Evolutionary conservation across 2,113 vertebrate species (phyloP).

Genomic region (Rostratula benghalensis): DNA sequence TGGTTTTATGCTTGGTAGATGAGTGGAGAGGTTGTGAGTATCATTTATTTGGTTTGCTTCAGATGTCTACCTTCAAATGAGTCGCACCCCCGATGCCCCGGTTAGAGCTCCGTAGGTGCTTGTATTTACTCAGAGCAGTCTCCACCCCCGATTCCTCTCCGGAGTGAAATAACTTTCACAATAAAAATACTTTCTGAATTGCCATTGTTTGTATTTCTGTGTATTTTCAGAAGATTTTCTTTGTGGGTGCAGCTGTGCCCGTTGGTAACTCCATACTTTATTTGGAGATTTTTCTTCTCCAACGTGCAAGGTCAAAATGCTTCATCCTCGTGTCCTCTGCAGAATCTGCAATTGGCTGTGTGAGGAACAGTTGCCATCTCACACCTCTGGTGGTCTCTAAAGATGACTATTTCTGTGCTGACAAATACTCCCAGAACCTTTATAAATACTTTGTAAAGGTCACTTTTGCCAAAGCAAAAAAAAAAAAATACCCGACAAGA

Average conservation of each 20-base stretch:
- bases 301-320: background rate
- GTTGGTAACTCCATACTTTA: background rate
- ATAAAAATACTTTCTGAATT: background rate
- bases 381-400: background rate
- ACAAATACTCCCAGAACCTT: background rate
- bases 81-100: background rate
- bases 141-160: background rate
- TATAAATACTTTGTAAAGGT: constrained; percentile 24
- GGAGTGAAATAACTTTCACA: background rate
- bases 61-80: background rate
- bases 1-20: background rate
- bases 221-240: background rate
- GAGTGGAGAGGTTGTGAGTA: background rate
- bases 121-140: background rate
- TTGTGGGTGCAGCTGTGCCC: background rate
- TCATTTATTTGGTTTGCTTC: constrained; percentile 6
- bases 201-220: background rate
- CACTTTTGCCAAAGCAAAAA: background rate
- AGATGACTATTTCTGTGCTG: background rate
- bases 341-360: background rate
- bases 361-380: background rate
- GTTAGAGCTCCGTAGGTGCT: background rate
- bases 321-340: background rate
- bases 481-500: background rate
- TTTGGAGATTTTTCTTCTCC: background rate